Conservation (phyloP, 37 sponge, comb jelly and placozoan genomes). For the Oopsacas minuta region DNA sequence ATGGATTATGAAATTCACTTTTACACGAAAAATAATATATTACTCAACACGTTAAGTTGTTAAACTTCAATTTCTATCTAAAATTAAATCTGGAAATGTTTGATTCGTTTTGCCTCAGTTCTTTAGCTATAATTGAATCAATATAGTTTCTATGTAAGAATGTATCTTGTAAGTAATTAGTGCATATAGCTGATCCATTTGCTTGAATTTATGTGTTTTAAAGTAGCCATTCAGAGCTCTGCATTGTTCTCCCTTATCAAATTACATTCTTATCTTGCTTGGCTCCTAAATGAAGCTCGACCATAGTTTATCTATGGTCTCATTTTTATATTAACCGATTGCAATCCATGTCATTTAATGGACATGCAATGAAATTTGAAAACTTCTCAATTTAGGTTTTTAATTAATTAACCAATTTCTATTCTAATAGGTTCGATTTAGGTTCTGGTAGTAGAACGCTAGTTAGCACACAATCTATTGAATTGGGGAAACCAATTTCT, state of each 20-base stretch:
- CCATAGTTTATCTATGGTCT: neutral
- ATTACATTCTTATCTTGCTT: constrained; percentile 5
- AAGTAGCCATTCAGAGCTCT: neutral
- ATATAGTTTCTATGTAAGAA: neutral
- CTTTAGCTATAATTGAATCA: neutral
- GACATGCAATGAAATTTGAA: neutral
- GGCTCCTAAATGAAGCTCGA: neutral
- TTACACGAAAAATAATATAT: too few relatives aligned
- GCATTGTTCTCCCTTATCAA: constrained; percentile 15
- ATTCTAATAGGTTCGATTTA: neutral
- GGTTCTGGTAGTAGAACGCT: neutral
- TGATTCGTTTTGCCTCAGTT: too few relatives aligned
- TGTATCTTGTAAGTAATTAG: neutral
- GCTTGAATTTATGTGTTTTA: neutral
- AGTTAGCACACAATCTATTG: neutral
- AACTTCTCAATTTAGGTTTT: neutral
- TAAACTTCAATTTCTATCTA: too few relatives aligned
- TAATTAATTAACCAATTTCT: neutral
- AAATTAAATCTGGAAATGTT: too few relatives aligned
- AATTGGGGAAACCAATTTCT: neutral
- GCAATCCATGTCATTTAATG: neutral
- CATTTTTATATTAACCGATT: neutral
- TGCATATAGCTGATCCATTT: neutral
- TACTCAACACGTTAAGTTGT: too few relatives aligned
- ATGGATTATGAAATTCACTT: too few relatives aligned